Percentiles rank a stretch among this genome's conserved stretches.
phyloP scores from a whole-genome alignment of 53 echinoderm and acorn worm genomes.

The Patiria pectinifera region DNA sequence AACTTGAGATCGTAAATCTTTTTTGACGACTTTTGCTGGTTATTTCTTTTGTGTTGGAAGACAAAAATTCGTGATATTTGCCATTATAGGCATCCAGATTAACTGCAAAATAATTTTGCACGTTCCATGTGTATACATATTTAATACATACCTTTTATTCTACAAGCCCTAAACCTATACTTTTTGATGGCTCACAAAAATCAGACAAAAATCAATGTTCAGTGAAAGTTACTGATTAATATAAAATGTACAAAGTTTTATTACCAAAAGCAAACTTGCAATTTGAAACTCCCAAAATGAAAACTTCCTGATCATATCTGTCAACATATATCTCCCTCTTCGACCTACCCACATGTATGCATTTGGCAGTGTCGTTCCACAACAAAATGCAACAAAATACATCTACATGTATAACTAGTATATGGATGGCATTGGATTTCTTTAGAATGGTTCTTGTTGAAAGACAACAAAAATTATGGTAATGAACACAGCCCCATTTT shows the following conservation, averaged over 20 bases:
- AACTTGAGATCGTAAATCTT: slow-evolving; percentile 29
- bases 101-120: neutral
- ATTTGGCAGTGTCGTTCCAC: too few relatives aligned
- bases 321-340: too few relatives aligned
- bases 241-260: too few relatives aligned
- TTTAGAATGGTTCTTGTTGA: neutral
- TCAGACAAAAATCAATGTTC: too few relatives aligned
- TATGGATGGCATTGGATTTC: neutral
- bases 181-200: too few relatives aligned
- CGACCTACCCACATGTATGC: too few relatives aligned
- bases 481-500: neutral
- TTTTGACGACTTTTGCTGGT: neutral
- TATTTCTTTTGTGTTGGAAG: neutral
- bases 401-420: neutral
- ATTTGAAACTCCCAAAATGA: too few relatives aligned
- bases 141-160: too few relatives aligned
- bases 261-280: too few relatives aligned
- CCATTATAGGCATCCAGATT: neutral
- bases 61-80: neutral
- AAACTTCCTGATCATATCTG: too few relatives aligned
- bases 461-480: neutral
- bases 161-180: too few relatives aligned
- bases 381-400: neutral
- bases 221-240: too few relatives aligned
- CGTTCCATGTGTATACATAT: neutral